A percentile compares a stretch with the other conserved stretches of the same genome.
Conservation (phyloP, 2,113 vertebrate genomes). For the Elephas maximus region DNA sequence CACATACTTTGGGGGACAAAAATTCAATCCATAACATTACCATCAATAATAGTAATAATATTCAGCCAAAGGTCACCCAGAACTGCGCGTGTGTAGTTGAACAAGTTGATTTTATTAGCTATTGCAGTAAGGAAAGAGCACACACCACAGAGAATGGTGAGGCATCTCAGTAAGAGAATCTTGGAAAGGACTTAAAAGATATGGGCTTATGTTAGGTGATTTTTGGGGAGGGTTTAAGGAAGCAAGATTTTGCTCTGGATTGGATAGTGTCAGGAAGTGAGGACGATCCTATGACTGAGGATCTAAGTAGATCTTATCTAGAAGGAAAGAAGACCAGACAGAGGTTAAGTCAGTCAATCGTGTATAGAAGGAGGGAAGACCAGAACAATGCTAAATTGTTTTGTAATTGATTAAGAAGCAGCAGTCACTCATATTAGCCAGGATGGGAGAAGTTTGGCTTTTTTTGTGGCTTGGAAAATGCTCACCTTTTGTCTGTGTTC, state of each 20-base stretch:
- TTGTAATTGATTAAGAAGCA: background rate
- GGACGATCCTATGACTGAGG: background rate
- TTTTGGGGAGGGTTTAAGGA: slow-evolving; percentile 22
- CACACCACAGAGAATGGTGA: background rate
- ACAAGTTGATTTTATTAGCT: background rate
- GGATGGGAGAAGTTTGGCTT: background rate
- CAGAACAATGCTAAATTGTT: background rate
- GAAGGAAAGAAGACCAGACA: background rate
- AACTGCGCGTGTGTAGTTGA: background rate
- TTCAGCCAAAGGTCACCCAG: background rate
- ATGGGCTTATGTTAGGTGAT: background rate
- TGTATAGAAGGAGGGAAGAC: background rate
- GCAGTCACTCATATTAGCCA: background rate
- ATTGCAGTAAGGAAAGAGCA: background rate
- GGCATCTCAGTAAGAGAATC: background rate
- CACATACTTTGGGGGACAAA: background rate
- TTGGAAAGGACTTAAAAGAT: background rate
- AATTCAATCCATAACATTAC: background rate
- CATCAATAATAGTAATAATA: background rate
- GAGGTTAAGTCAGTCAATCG: background rate
- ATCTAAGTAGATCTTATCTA: background rate
- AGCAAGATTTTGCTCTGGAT: background rate
- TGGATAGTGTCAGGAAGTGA: background rate
- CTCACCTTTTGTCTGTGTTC: background rate
- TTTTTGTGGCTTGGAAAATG: background rate